These are phyloP conservation scores for Seira musarum DNA, from an alignment of 2,888 invertebrate species.

Conservation along the genomic window DNA sequence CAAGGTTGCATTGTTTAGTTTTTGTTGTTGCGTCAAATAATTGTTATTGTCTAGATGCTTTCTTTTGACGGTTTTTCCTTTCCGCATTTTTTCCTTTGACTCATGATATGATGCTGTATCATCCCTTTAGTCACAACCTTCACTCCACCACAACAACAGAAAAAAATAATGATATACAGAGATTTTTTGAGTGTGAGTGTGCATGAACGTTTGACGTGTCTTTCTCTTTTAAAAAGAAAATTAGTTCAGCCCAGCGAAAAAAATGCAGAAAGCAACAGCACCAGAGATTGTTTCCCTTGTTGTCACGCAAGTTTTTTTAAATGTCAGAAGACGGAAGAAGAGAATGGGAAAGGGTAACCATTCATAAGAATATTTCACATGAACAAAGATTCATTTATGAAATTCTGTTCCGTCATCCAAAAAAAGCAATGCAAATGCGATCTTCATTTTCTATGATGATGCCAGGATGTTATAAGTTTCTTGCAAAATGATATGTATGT, in stretches of 20 bases:
- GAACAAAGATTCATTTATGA: conserved; percentile 50
- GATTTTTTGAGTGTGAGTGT: conserved; percentile 23
- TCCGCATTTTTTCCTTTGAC: too few relatives aligned
- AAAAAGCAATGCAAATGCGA: conserved; percentile 35
- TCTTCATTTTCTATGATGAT: conserved; percentile 51
- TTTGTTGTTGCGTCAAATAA: too few relatives aligned
- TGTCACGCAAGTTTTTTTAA: too few relatives aligned
- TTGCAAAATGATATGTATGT: too few relatives aligned
- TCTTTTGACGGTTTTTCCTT: too few relatives aligned
- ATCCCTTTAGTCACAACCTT: too few relatives aligned
- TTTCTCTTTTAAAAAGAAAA: conserved; percentile 27
- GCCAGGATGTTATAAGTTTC: neutral
- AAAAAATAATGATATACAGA: too few relatives aligned
- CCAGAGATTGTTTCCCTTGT: conserved; percentile 2
- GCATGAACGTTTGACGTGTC: conserved; percentile 25
- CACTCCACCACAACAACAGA: too few relatives aligned
- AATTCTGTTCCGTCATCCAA: conserved; percentile 38
- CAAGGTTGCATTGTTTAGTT: too few relatives aligned
- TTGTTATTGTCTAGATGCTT: too few relatives aligned
- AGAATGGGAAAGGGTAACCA: conserved; percentile 17
- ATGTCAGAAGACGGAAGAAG: too few relatives aligned
- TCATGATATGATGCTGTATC: too few relatives aligned
- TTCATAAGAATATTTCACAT: conserved; percentile 30
- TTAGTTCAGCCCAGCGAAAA: conserved; percentile 54
- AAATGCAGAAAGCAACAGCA: conserved; percentile 22